A percentile compares a stretch with the other conserved stretches of the same genome.
Evolutionary conservation across 92 coral and sea anemone genomes (phyloP).

Genomic region (Epizoanthus fatuus): DNA sequence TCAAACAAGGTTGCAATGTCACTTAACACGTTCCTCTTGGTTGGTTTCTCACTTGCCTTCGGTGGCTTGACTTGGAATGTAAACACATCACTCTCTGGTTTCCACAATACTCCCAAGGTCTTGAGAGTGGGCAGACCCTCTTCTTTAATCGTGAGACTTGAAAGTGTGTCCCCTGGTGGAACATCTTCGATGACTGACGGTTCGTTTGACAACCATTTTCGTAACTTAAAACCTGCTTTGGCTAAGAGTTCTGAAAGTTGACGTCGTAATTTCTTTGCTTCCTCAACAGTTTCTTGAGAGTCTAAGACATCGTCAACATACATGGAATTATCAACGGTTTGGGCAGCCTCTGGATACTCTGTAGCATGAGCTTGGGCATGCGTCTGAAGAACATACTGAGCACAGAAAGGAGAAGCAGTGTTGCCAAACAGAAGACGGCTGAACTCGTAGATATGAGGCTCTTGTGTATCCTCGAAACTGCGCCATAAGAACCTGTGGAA

Average conservation of each 20-base stretch:
- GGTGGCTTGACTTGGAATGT: constrained; percentile 46
- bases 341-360: constrained; percentile 59
- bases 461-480: constrained; percentile 33
- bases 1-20: constrained; percentile 65
- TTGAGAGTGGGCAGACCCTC: constrained; percentile 25
- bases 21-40: constrained; percentile 65
- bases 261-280: constrained; percentile 52
- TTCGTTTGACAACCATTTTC: constrained; percentile 62
- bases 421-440: constrained; percentile 59
- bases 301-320: constrained; percentile 73
- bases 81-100: constrained; percentile 50
- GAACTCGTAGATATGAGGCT: constrained; percentile 51
- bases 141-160: background rate
- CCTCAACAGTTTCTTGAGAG: constrained; percentile 59
- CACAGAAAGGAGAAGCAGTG: constrained; percentile 69
- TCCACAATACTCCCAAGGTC: constrained; percentile 55
- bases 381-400: constrained; percentile 49
- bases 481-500: constrained; percentile 53
- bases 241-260: constrained; percentile 54
- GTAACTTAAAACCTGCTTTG: constrained; percentile 53
- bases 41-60: background rate
- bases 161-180: constrained; percentile 28
- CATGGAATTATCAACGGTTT: constrained; percentile 57
- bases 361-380: constrained; percentile 44
- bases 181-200: constrained; percentile 46